These are phyloP conservation scores for Saccostrea cuccullata DNA, from an alignment of 1,140 invertebrate species.

Conservation along the genomic window DNA sequence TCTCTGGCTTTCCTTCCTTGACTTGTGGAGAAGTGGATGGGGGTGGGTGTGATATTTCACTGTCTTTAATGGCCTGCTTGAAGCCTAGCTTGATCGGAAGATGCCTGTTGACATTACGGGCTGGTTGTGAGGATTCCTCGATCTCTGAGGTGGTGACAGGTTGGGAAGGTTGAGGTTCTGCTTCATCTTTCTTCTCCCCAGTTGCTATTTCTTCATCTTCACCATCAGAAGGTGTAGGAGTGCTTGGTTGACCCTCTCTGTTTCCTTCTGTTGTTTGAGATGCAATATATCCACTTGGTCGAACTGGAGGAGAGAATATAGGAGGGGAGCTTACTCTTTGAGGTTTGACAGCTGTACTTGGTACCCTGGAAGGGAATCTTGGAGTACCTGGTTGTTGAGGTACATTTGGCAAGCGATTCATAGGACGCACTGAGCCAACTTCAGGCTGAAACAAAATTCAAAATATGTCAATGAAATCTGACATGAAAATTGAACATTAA, in stretches of 20 bases:
- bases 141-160: conserved; percentile 14
- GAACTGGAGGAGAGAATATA: not conserved
- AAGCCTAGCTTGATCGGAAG: conserved; percentile 55
- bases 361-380: not conserved
- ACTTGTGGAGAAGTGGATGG: conserved; percentile 32
- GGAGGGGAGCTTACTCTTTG: not conserved
- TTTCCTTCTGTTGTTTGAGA: not conserved
- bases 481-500: not conserved
- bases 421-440: not conserved
- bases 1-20: conserved; percentile 83
- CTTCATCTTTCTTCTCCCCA: not conserved
- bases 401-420: not conserved
- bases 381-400: not conserved
- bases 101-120: conserved; percentile 10
- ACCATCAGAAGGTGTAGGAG: conserved; percentile 12
- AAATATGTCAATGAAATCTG: not conserved
- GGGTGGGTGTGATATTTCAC: conserved; percentile 45
- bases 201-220: not conserved
- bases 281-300: not conserved
- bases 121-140: not conserved
- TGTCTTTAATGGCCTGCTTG: conserved; percentile 53
- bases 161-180: conserved; percentile 2
- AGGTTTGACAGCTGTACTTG: not conserved
- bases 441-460: not conserved
- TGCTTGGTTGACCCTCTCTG: not conserved